phyloP scores from a whole-genome alignment of 2,888 invertebrate genomes.

The Andricus curvator region DNA sequence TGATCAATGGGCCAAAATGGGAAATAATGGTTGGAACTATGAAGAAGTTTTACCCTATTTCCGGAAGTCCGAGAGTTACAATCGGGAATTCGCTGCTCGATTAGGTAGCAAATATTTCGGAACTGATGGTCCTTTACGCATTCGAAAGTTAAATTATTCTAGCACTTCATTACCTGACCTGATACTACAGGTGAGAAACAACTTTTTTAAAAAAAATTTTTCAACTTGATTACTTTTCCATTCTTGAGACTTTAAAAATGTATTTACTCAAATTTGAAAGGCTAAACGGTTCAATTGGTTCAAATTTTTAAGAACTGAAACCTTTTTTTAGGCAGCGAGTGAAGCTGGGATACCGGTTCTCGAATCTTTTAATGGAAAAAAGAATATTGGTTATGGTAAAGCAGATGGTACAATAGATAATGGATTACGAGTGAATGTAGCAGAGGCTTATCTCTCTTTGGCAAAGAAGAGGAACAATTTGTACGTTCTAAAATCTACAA shows the following conservation, averaged over 20 bases:
- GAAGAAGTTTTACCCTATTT: slow-evolving; percentile 76
- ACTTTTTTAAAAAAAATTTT: too few species aligned
- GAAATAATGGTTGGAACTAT: slow-evolving; percentile 83
- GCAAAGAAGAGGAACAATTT: slow-evolving; percentile 81
- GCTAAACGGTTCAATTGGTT: neutral
- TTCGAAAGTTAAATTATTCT: slow-evolving; percentile 75
- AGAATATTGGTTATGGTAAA: slow-evolving; percentile 79
- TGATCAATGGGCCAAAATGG: slow-evolving; percentile 82
- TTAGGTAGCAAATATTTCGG: slow-evolving; percentile 73
- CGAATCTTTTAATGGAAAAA: slow-evolving; percentile 74
- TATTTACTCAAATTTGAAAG: too few species aligned
- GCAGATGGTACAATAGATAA: slow-evolving; percentile 78
- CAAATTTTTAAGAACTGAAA: neutral
- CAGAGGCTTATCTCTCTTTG: slow-evolving; percentile 78
- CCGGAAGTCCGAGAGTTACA: slow-evolving; percentile 65
- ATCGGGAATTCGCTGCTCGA: slow-evolving; percentile 68
- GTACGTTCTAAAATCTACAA: slow-evolving; percentile 81
- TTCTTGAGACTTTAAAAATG: too few species aligned
- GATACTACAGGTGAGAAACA: slow-evolving; percentile 66
- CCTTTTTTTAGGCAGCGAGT: slow-evolving; percentile 68
- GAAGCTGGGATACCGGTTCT: slow-evolving; percentile 78
- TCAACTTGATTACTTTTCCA: too few species aligned
- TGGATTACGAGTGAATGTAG: slow-evolving; percentile 76
- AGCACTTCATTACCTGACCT: slow-evolving; percentile 72
- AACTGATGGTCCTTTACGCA: slow-evolving; percentile 78